Percentiles rank a stretch among this genome's conserved stretches.
These are phyloP conservation scores for Botia kubotai DNA, from an alignment of 2,797 vertebrate genomes.

Conservation along the genomic window DNA sequence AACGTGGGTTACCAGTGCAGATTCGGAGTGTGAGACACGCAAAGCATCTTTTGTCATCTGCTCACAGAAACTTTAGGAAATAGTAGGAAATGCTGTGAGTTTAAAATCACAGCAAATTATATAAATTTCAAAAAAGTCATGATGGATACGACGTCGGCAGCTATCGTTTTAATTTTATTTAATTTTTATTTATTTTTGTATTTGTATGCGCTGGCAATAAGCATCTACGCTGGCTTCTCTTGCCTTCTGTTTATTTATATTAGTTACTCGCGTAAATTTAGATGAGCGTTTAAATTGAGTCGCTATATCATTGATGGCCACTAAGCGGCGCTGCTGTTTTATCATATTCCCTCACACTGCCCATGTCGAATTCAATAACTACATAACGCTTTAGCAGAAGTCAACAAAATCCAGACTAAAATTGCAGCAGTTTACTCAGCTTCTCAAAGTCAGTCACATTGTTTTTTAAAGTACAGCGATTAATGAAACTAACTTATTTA, in stretches of 20 bases:
- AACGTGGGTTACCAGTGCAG: slow-evolving; percentile 5
- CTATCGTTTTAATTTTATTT: neutral
- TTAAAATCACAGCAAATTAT: slow-evolving; percentile 24
- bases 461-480: neutral
- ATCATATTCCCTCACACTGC: neutral
- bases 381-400: neutral
- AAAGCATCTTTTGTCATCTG: slow-evolving; percentile 38
- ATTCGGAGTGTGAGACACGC: slow-evolving; percentile 16
- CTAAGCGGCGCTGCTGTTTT: neutral
- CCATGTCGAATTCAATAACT: too few species aligned
- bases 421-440: neutral
- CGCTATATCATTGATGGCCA: neutral
- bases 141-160: neutral
- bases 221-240: too few species aligned
- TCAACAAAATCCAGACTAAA: neutral
- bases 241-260: too few species aligned
- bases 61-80: neutral
- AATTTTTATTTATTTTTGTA: too few species aligned
- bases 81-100: too few species aligned
- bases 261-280: too few species aligned
- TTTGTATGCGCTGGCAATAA: too few species aligned
- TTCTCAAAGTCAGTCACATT: neutral
- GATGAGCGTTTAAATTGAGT: neutral
- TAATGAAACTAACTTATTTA: neutral
- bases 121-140: slow-evolving; percentile 48